Conservation (phyloP, 2,888 invertebrate genomes). For the Synergus gifuensis region DNA sequence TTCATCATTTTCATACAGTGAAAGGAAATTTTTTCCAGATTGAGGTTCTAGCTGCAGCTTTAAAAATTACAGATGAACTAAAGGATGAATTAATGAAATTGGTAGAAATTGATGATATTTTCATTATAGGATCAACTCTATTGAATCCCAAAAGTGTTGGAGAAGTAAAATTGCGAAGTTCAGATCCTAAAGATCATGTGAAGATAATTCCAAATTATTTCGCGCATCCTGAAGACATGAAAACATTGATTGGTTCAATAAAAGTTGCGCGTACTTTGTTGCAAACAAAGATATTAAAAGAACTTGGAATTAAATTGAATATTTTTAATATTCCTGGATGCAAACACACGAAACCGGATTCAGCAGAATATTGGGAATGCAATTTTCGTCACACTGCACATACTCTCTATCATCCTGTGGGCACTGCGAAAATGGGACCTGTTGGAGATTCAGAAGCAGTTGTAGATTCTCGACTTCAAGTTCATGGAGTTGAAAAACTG, state of each 20-base stretch:
- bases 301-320: slow-evolving; percentile 56
- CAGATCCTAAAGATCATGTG: slow-evolving; percentile 79
- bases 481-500: slow-evolving; percentile 79
- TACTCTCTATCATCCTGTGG: slow-evolving; percentile 82
- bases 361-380: slow-evolving; percentile 78
- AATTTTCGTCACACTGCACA: slow-evolving; percentile 79
- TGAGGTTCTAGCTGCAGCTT: slow-evolving; percentile 39
- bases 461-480: slow-evolving; percentile 80
- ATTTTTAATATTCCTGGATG: slow-evolving; percentile 67
- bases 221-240: slow-evolving; percentile 76
- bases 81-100: slow-evolving; percentile 61
- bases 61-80: slow-evolving; percentile 58
- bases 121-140: slow-evolving; percentile 63
- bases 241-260: slow-evolving; percentile 68
- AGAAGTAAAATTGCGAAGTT: slow-evolving; percentile 77
- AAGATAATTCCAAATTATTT: slow-evolving; percentile 80
- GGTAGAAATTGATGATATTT: slow-evolving; percentile 62
- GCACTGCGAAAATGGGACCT: slow-evolving; percentile 83
- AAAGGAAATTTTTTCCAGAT: slow-evolving; percentile 63
- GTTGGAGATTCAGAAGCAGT: slow-evolving; percentile 78
- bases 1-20: slow-evolving; percentile 78
- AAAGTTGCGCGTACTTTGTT: slow-evolving; percentile 64
- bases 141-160: slow-evolving; percentile 79
- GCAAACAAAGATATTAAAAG: slow-evolving; percentile 63
- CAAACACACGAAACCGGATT: slow-evolving; percentile 59